phyloP scores from a whole-genome alignment of 2,888 invertebrate species.

The Ceramica pisi region DNA sequence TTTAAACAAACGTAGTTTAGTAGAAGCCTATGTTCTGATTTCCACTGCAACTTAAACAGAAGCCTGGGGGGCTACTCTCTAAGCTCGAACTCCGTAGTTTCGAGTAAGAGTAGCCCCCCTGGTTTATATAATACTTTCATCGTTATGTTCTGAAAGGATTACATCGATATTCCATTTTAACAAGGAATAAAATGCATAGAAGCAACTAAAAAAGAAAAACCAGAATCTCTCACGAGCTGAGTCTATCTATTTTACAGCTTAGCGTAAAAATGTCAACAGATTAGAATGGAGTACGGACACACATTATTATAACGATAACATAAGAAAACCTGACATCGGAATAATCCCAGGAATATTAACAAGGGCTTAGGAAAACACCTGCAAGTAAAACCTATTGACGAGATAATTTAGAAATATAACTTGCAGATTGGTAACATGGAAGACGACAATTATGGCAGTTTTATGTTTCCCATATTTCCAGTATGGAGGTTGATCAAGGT shows the following conservation, averaged over 20 bases:
- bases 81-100: too few species aligned
- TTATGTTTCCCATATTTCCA: neutral
- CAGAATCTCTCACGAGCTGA: neutral
- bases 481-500: neutral
- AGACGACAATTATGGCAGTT: neutral
- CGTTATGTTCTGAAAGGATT: neutral
- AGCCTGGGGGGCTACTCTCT: too few species aligned
- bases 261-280: conserved; percentile 56
- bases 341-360: conserved; percentile 46
- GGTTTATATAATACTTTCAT: conserved; percentile 15
- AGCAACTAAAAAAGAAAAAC: conserved; percentile 23
- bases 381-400: conserved; percentile 17
- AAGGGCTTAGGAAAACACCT: conserved; percentile 16
- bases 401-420: conserved; percentile 6
- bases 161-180: conserved; percentile 21
- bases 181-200: conserved; percentile 29
- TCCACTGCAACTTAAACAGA: too few species aligned
- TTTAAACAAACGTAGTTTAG: neutral
- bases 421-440: neutral
- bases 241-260: conserved; percentile 38
- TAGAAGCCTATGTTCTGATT: neutral
- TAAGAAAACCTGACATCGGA: conserved; percentile 13
- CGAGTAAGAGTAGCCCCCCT: too few species aligned
- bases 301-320: conserved; percentile 41
- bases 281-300: conserved; percentile 43